Evolutionary conservation across 1,140 invertebrate species (phyloP), one percentile per base, ranked within the genome.

Genomic region (Drosophila arawakana): DNA sequence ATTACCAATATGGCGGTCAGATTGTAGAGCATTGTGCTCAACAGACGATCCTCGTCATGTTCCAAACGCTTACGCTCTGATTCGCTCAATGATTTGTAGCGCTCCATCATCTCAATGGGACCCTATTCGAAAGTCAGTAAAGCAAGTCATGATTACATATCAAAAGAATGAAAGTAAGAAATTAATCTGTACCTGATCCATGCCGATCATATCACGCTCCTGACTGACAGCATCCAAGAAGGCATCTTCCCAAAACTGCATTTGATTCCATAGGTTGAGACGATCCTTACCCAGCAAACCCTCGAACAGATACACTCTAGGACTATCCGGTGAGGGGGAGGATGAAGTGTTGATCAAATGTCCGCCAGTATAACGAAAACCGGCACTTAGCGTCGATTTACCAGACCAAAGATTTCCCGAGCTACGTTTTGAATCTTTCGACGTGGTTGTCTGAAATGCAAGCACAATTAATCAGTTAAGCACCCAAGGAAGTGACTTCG

Each of bases 201-300:
- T 99, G 60, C 99, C 99, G 73, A 99, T 98, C 94, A 99, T 98
- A 91, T 99, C 99, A 58, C 99, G 94, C 92, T 99, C 99, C 93
- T 99, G 98, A 54, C 98, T 98, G 1, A 99, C 99, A 0, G 98
- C 98, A 93, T 99, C 99, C 25, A 99, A 93, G 91, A 99, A 99
- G 0, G 97, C 97, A 93, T 99, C 98, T 93, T 99, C 99, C 99
- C 99, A 99, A 93, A 99, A 99, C 90, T 99, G 98, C 97, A 99
- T 98, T 93, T 99, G 97, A 92, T 99, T 98, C 98, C 99, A 99
- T n/a, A 99, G 92, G 39, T 95, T 95, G 3, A 96, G 97, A 75
- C 98, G 86, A 75, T 94, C 93, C 73, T 94, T 94, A 88, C 94
- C 95, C 73, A 95, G 91, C 9, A 95, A 86, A 2, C 97, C 97